Base-by-base conservation (phyloP, 2,797 vertebrate genomes). In the Bryconaethiops microstoma region DNA sequence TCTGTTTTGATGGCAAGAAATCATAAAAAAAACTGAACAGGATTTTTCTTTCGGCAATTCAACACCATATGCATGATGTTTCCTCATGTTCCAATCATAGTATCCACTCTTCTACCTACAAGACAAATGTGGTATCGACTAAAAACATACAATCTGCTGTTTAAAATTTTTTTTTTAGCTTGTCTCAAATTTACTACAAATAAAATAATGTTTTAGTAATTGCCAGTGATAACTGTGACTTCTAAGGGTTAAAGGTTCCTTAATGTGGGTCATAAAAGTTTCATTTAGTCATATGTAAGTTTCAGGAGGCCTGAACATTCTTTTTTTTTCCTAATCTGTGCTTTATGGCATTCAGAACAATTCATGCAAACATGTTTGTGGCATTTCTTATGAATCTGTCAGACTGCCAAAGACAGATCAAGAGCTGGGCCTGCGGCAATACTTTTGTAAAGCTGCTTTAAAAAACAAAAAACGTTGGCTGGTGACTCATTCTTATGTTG, bases 401-500 rank as follows among this genome's bases (percentile, higher is more conserved):
- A 54, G 9, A 29, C 62, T 77, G 50, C 50, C 62, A 67, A 65
- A 77, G n/a, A 6, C 29, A 42, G 63, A 55, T 77, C 23, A n/a
- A 25, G 23, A 57, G n/a, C 71, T 59, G 71, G 35, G 71, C 59
- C 52, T 52, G 52, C 21, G 55, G 42, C 45, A 4, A 74, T 29
- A 10, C 52, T 63, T 81, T 62, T 14, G 21, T 5, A 14, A 76
- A 70, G 42, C 72, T 16, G 25, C 7, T 50, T 60, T 40, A 29
- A 21, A 62, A 72, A 21, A 65, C 59, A 50, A 77, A 17, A 40
- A 78, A 52, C 23, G 29, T n/a, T 0, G 23, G 14, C n/a, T 19
- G 17, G 64, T 81, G 65, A 76, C 45, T 65, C 54, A 74, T 42
- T 59, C 35, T 21, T 13, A 74, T 21, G 71, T 39, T 59, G 71